Conservation (phyloP, 2,888 invertebrate species). For the Chrysodeixis includens region DNA sequence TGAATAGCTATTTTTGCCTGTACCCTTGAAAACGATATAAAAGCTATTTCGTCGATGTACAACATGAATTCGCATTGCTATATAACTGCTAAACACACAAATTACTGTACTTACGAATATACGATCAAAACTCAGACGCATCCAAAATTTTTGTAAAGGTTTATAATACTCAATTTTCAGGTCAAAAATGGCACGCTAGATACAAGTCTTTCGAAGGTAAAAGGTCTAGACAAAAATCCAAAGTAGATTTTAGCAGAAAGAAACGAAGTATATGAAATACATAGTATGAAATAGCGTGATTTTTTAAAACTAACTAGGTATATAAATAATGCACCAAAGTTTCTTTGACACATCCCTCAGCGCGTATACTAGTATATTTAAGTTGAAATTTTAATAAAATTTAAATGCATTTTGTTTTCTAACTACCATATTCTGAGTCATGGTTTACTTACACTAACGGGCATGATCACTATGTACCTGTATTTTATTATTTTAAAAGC, state of each 20-base stretch:
- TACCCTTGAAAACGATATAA: background rate
- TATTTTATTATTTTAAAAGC: too few species aligned
- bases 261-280: background rate
- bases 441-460: constrained; percentile 34
- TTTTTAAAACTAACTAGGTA: background rate
- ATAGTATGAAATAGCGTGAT: background rate
- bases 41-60: background rate
- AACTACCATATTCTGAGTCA: constrained; percentile 31
- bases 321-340: constrained; percentile 1
- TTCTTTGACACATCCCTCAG: background rate
- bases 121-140: background rate
- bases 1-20: background rate
- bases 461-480: constrained; percentile 8
- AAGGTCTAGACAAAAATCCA: background rate
- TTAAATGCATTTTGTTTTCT: constrained; percentile 18
- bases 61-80: background rate
- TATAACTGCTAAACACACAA: background rate
- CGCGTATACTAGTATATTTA: background rate
- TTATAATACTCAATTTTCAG: background rate
- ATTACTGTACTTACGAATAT: background rate
- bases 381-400: background rate
- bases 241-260: background rate
- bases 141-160: background rate
- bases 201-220: background rate
- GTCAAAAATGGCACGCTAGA: background rate